Evolutionary conservation across 2,797 vertebrate genomes (phyloP).

Genomic region (Acipenser oxyrinchus): DNA sequence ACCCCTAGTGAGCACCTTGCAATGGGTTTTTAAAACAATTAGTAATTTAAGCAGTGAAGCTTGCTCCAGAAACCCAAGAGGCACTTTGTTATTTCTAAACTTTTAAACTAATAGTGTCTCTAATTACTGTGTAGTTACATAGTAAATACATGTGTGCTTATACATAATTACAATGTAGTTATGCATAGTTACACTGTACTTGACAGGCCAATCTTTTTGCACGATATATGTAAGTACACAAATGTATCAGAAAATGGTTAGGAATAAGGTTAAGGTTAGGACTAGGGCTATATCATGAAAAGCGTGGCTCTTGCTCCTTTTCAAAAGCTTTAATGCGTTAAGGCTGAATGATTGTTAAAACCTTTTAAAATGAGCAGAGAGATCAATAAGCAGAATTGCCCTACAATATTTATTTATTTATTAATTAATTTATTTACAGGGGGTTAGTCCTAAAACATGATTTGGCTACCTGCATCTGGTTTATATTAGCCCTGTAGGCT

Average conservation of each 20-base stretch:
- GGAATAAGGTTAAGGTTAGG: too few relatives aligned
- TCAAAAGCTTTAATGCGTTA: conserved; percentile 8
- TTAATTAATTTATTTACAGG: conserved; percentile 5
- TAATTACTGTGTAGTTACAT: too few relatives aligned
- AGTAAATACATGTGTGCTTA: too few relatives aligned
- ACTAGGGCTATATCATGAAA: neutral
- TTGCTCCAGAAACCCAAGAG: conserved; percentile 18
- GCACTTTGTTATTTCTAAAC: conserved; percentile 24
- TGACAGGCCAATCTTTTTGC: too few relatives aligned
- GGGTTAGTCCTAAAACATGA: conserved; percentile 12
- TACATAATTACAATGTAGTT: too few relatives aligned
- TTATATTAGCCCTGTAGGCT: neutral
- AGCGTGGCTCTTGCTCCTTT: conserved; percentile 9
- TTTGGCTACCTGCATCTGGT: neutral
- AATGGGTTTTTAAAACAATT: conserved; percentile 58
- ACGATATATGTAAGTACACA: too few relatives aligned
- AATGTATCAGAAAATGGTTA: too few relatives aligned
- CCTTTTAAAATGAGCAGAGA: conserved; percentile 16
- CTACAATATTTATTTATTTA: conserved; percentile 8
- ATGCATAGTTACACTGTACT: too few relatives aligned
- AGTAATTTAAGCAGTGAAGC: conserved; percentile 38
- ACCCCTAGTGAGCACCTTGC: conserved; percentile 54
- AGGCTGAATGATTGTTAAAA: conserved; percentile 17
- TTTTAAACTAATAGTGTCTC: conserved; percentile 22
- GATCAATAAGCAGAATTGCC: conserved; percentile 10